Evolutionary conservation across 2,888 invertebrate species (phyloP).

Genomic region (Hemithea aestivaria): DNA sequence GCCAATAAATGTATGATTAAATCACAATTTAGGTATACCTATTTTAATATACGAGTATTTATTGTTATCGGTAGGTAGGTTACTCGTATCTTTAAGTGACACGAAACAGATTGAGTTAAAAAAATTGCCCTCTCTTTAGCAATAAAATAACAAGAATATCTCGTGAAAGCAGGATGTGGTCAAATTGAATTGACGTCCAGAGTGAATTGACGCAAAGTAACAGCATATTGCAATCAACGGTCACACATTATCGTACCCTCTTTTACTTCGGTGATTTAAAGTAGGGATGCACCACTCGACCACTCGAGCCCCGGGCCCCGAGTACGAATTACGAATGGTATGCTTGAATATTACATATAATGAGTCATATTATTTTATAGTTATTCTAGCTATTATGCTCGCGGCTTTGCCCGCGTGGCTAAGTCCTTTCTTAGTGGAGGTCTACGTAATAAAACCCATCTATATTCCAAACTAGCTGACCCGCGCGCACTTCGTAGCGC

Average conservation of each 20-base stretch:
- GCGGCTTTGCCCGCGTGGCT: too few relatives aligned
- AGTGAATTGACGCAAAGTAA: constrained; percentile 67
- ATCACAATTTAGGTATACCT: too few relatives aligned
- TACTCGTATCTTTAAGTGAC: constrained; percentile 5
- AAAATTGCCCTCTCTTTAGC: constrained; percentile 30
- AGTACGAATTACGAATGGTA: too few relatives aligned
- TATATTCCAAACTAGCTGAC: too few relatives aligned
- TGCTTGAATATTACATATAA: too few relatives aligned
- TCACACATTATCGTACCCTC: constrained; percentile 62
- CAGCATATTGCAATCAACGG: constrained; percentile 71
- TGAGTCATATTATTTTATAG: too few relatives aligned
- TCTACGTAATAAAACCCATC: too few relatives aligned
- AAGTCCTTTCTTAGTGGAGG: too few relatives aligned
- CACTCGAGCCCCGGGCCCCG: too few relatives aligned
- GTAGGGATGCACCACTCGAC: constrained; percentile 34
- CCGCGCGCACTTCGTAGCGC: too few relatives aligned
- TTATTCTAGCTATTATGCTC: too few relatives aligned
- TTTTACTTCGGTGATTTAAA: constrained; percentile 44
- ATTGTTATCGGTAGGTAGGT: constrained; percentile 2
- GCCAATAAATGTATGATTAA: too few relatives aligned
- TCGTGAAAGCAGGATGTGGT: constrained; percentile 72
- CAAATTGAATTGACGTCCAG: constrained; percentile 73
- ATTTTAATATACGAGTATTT: constrained; percentile 12
- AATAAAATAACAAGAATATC: constrained; percentile 55
- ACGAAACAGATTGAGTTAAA: constrained; percentile 26